Percentiles rank a stretch among this genome's conserved stretches.
These are phyloP conservation scores for Brachypalpus laphriformis DNA, from an alignment of 2,888 invertebrate genomes.

Conservation along the genomic window DNA sequence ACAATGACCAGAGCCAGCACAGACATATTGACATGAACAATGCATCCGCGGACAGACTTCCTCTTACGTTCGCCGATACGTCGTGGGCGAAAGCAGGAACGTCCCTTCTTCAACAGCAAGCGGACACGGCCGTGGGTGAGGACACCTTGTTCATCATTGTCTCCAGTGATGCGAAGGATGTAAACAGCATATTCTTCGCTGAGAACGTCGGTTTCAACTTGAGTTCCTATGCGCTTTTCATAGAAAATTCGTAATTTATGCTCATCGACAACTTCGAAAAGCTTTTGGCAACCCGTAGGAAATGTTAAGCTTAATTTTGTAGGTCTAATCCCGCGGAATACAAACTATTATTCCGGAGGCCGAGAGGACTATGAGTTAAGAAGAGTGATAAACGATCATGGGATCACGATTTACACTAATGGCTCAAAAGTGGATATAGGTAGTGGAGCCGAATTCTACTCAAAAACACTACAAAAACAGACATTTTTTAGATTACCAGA, in stretches of 20 bases:
- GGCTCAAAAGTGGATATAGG: too few relatives aligned
- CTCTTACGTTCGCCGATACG: conserved; percentile 98
- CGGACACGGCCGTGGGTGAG: too few relatives aligned
- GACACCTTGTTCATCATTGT: conserved; percentile 99
- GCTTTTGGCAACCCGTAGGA: conserved; percentile 99
- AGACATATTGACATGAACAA: conserved; percentile 98
- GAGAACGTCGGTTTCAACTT: conserved; percentile 96
- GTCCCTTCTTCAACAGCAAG: conserved; percentile 96
- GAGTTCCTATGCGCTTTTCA: conserved; percentile 99
- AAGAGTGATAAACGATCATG: too few relatives aligned
- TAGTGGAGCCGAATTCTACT: too few relatives aligned
- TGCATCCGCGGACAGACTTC: conserved; percentile 99
- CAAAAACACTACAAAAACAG: too few relatives aligned
- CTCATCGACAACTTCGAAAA: conserved; percentile 98
- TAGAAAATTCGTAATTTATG: conserved; percentile 98
- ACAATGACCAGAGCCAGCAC: conserved; percentile 97
- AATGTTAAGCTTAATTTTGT: conserved; percentile 99
- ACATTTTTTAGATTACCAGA: too few relatives aligned
- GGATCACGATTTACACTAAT: too few relatives aligned
- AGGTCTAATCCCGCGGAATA: too few relatives aligned
- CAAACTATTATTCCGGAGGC: too few relatives aligned
- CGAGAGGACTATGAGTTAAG: too few relatives aligned
- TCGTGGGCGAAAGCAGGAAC: conserved; percentile 97
- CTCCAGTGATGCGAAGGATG: conserved; percentile 96
- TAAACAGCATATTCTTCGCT: conserved; percentile 99